Conservation (phyloP, 1,140 invertebrate species). For the Amphibalanus amphitrite region DNA sequence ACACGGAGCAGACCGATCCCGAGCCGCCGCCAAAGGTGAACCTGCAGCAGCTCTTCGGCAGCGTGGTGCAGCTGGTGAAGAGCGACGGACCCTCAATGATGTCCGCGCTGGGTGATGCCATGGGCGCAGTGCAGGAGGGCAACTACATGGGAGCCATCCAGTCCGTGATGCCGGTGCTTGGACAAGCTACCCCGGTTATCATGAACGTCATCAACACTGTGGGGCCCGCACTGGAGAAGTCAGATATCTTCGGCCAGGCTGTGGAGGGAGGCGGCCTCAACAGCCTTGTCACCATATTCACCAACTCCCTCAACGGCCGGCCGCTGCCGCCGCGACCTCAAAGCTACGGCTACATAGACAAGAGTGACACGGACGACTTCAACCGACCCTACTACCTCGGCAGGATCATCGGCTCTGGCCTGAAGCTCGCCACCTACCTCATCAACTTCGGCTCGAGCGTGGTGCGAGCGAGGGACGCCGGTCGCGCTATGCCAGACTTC, state of each 20-base stretch:
- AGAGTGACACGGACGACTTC: background rate
- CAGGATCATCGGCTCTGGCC: background rate
- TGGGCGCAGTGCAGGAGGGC: background rate
- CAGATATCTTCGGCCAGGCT: background rate
- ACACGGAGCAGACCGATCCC: background rate
- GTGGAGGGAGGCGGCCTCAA: background rate
- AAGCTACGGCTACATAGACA: background rate
- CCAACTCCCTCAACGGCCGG: background rate
- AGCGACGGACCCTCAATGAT: background rate
- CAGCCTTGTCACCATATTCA: background rate
- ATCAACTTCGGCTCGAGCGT: background rate
- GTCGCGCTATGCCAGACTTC: background rate
- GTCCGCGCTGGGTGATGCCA: background rate
- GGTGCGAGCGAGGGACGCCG: background rate
- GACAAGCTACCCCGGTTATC: background rate
- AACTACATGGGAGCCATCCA: background rate
- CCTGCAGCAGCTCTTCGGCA: background rate
- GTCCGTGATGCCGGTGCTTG: conserved; percentile 3
- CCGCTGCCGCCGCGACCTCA: background rate
- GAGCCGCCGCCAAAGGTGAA: background rate
- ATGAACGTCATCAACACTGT: background rate
- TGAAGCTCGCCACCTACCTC: background rate
- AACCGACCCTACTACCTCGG: conserved; percentile 1
- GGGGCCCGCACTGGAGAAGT: background rate
- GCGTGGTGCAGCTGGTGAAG: background rate